phyloP scores from a whole-genome alignment of 1,140 invertebrate species.

The Drosophila sechellia region DNA sequence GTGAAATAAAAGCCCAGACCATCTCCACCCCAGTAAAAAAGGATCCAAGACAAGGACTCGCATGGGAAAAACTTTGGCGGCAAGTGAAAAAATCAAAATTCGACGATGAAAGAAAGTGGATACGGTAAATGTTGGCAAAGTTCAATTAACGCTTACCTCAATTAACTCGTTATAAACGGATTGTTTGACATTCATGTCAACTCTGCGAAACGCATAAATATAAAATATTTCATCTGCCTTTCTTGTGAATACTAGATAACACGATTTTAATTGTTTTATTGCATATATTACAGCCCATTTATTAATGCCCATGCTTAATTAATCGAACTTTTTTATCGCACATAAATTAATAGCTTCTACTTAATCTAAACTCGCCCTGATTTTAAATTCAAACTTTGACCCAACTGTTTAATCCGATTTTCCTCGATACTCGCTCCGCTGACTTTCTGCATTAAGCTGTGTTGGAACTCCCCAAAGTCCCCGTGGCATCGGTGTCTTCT shows the following conservation, averaged over 20 bases:
- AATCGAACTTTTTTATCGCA: neutral
- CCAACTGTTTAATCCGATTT: neutral
- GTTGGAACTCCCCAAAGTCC: constrained; percentile 5
- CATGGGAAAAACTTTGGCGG: constrained; percentile 4
- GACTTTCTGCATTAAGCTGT: constrained; percentile 9
- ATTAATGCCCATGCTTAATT: constrained; percentile 2
- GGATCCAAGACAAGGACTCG: neutral
- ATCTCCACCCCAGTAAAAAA: neutral
- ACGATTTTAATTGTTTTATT: neutral
- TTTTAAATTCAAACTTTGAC: no score
- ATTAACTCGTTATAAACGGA: neutral
- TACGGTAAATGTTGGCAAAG: neutral
- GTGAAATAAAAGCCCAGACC: neutral
- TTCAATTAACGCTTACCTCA: constrained; percentile 10
- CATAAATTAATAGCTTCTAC: neutral
- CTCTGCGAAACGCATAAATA: neutral
- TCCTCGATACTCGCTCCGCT: constrained; percentile 8
- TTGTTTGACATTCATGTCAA: neutral
- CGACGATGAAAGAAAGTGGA: no score
- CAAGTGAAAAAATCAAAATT: neutral
- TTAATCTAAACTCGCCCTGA: neutral
- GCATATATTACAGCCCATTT: neutral
- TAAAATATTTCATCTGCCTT: neutral
- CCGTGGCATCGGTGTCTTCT: constrained; percentile 15
- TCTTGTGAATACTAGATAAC: neutral